Conservation (phyloP, 2,797 vertebrate genomes). For the Apodemus agrarius region DNA sequence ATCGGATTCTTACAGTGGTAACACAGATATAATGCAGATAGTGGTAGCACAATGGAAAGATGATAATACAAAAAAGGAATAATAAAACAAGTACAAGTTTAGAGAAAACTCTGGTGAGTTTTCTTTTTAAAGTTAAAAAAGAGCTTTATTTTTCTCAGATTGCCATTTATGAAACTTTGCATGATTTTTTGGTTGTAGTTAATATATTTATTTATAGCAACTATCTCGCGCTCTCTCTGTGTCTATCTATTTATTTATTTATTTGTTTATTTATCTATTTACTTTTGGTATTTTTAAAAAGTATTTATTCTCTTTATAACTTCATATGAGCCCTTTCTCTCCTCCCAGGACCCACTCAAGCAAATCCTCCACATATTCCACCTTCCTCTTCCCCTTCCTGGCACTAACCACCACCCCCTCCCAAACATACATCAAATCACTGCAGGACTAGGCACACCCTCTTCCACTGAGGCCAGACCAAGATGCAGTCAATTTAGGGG, state of each 20-base stretch:
- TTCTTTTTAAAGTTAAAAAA: too few relatives aligned
- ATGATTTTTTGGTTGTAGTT: not conserved
- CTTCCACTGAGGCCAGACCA: not conserved
- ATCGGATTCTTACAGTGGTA: not conserved
- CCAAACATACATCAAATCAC: not conserved
- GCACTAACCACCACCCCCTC: not conserved
- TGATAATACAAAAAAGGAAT: not conserved
- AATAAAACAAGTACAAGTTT: not conserved
- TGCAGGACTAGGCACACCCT: not conserved
- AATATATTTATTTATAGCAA: not conserved
- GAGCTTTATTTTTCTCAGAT: not conserved
- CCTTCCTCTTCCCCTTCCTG: not conserved
- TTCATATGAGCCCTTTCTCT: not conserved
- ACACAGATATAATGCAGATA: not conserved
- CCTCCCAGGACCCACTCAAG: not conserved
- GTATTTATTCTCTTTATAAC: not conserved
- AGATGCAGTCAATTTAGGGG: not conserved
- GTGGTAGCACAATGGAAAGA: not conserved
- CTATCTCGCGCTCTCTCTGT: not conserved
- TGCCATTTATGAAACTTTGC: not conserved
- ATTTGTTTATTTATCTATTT: too few relatives aligned
- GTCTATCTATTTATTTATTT: too few relatives aligned
- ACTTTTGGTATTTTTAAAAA: not conserved
- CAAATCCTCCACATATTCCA: not conserved
- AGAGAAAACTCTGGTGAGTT: accelerated